Evolutionary conservation across 2,888 invertebrate genomes (phyloP).

Genomic region (Muscina levida): DNA sequence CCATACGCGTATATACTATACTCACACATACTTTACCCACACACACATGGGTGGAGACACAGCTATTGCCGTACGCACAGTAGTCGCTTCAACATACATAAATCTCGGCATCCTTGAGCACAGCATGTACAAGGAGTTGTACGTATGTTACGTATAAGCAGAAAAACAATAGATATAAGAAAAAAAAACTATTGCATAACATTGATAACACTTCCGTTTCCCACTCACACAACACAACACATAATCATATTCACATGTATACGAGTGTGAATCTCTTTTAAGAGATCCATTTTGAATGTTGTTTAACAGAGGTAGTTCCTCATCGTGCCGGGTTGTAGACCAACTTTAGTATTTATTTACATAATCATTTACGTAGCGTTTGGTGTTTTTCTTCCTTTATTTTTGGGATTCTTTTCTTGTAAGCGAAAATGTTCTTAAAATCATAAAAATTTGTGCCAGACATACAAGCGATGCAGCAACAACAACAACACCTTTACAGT

Average conservation of each 20-base stretch:
- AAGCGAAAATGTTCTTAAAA: slow-evolving; percentile 45
- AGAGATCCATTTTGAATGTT: slow-evolving; percentile 21
- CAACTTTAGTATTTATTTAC: slow-evolving; percentile 37
- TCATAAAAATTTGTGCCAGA: slow-evolving; percentile 63
- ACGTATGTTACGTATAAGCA: slow-evolving; percentile 7
- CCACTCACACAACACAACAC: slow-evolving; percentile 16
- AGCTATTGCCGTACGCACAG: slow-evolving; percentile 16
- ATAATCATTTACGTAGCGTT: slow-evolving; percentile 26
- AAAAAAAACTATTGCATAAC: slow-evolving; percentile 62
- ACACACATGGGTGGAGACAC: neutral
- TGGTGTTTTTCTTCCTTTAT: neutral
- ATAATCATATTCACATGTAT: slow-evolving; percentile 15
- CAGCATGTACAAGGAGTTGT: neutral
- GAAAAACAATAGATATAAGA: neutral
- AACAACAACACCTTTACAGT: neutral
- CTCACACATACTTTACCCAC: slow-evolving; percentile 13
- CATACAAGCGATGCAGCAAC: slow-evolving; percentile 47
- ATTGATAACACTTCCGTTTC: slow-evolving; percentile 62
- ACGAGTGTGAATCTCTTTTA: neutral
- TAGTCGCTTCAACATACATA: slow-evolving; percentile 12
- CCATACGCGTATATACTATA: slow-evolving; percentile 39
- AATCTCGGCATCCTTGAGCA: neutral
- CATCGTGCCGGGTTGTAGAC: slow-evolving; percentile 13
- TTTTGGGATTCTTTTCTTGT: neutral
- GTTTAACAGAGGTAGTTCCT: neutral